Percentiles rank a stretch among this genome's conserved stretches.
These are phyloP conservation scores for Cataglyphis albicans DNA, from an alignment of 2,888 invertebrate species.

Conservation along the genomic window DNA sequence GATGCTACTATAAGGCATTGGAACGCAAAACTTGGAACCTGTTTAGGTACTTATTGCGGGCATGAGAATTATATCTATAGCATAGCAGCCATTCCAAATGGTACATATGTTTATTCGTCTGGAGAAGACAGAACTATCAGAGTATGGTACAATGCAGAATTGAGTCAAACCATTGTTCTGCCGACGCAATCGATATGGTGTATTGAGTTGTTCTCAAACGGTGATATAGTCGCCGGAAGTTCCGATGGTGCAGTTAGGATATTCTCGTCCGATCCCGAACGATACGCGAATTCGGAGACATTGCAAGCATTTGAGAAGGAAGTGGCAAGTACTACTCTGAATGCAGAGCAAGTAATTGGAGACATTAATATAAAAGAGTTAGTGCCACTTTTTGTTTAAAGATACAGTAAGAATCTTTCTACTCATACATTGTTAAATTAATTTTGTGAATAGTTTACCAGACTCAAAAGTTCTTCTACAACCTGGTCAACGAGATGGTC, in stretches of 20 bases:
- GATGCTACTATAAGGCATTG: conserved; percentile 95
- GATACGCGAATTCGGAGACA: conserved; percentile 90
- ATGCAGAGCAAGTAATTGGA: conserved; percentile 91
- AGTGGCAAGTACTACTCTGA: conserved; percentile 88
- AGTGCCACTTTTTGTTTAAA: conserved; percentile 79
- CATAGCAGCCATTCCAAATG: conserved; percentile 84
- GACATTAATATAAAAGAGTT: conserved; percentile 95
- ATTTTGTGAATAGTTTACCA: conserved; percentile 89
- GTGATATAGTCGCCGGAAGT: conserved; percentile 94
- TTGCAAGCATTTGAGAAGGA: conserved; percentile 91
- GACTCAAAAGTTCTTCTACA: conserved; percentile 92
- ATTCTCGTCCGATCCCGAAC: conserved; percentile 91
- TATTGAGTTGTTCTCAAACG: conserved; percentile 92
- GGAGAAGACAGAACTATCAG: conserved; percentile 96
- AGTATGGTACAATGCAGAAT: conserved; percentile 91
- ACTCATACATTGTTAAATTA: conserved; percentile 6
- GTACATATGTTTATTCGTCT: conserved; percentile 91
- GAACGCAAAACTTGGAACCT: conserved; percentile 92
- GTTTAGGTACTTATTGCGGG: conserved; percentile 92
- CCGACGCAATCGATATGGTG: conserved; percentile 97
- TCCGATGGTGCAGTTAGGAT: conserved; percentile 94
- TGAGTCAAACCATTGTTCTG: conserved; percentile 90
- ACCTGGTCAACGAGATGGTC: conserved; percentile 93
- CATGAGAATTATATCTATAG: conserved; percentile 96
- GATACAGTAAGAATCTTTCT: background rate